A percentile compares a stretch with the other conserved stretches of the same genome.
Conservation (phyloP, 1,140 invertebrate genomes). For the Drosophila cardini region DNA sequence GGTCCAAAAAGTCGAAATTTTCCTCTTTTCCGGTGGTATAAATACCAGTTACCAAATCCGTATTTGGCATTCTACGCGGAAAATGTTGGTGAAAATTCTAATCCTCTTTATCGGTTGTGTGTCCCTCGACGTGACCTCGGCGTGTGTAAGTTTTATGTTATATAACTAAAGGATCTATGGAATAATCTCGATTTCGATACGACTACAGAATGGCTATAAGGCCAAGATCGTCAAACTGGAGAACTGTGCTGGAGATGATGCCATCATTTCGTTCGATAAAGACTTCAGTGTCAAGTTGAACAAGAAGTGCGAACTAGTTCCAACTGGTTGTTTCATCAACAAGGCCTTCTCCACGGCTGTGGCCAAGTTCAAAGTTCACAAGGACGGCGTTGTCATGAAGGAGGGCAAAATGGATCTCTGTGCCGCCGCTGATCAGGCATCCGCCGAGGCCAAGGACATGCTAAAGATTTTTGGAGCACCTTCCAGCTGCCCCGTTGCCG, state of each 20-base stretch:
- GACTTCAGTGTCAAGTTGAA: slow-evolving; percentile 74
- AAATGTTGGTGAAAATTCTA: slow-evolving; percentile 54
- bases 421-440: slow-evolving; percentile 61
- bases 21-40: slow-evolving; percentile 43
- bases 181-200: not conserved
- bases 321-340: slow-evolving; percentile 70
- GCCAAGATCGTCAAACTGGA: slow-evolving; percentile 77
- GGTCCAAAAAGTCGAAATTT: slow-evolving; percentile 20
- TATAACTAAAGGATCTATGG: not conserved
- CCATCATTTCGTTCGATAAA: slow-evolving; percentile 63
- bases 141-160: slow-evolving; percentile 68
- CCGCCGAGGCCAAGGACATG: slow-evolving; percentile 73
- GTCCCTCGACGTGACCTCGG: slow-evolving; percentile 55
- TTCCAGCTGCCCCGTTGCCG: slow-evolving; percentile 69
- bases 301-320: slow-evolving; percentile 81
- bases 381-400: slow-evolving; percentile 76
- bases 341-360: slow-evolving; percentile 73
- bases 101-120: slow-evolving; percentile 52
- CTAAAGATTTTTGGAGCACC: slow-evolving; percentile 78
- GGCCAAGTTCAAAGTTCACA: slow-evolving; percentile 73
- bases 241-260: slow-evolving; percentile 73
- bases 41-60: slow-evolving; percentile 35
- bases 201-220: slow-evolving; percentile 77
- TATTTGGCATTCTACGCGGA: not conserved
- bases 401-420: slow-evolving; percentile 81